Conservation (phyloP, 1,140 invertebrate genomes). For the Zaprionus tsacasi region DNA sequence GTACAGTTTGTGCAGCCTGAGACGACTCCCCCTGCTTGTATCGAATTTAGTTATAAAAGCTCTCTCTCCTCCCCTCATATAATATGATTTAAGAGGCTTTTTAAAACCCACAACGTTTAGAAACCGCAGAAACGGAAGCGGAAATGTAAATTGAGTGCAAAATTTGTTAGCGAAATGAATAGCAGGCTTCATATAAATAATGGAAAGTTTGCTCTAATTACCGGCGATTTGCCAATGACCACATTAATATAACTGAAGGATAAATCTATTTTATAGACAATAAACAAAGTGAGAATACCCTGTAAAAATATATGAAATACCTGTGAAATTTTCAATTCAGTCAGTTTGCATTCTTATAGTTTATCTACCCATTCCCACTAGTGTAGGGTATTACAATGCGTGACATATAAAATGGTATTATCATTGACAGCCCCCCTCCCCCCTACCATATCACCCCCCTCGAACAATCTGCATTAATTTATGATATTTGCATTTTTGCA, state of each 20-base stretch:
- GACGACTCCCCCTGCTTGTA: too few species aligned
- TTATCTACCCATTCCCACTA: neutral
- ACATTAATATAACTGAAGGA: slow-evolving; percentile 12
- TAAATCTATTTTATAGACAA: slow-evolving; percentile 25
- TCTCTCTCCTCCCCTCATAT: neutral
- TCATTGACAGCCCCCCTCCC: slow-evolving; percentile 21
- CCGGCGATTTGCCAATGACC: slow-evolving; percentile 9
- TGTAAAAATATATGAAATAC: neutral
- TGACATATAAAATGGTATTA: neutral
- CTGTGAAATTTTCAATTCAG: neutral
- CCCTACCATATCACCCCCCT: neutral
- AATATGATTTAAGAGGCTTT: neutral
- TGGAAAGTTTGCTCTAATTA: slow-evolving; percentile 16
- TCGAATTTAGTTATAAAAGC: too few species aligned
- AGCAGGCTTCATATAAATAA: slow-evolving; percentile 12
- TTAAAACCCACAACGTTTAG: neutral
- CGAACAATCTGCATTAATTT: slow-evolving; percentile 47
- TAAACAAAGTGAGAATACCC: slow-evolving; percentile 8
- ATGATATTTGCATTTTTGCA: slow-evolving; percentile 33
- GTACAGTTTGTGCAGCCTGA: too few species aligned
- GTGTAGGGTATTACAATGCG: slow-evolving; percentile 16
- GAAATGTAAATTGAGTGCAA: slow-evolving; percentile 20
- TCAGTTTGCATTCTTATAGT: neutral
- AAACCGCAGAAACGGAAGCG: neutral
- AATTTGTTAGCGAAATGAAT: slow-evolving; percentile 31